phyloP scores from a whole-genome alignment of 2,888 invertebrate species.

The Andrena bicolor region DNA sequence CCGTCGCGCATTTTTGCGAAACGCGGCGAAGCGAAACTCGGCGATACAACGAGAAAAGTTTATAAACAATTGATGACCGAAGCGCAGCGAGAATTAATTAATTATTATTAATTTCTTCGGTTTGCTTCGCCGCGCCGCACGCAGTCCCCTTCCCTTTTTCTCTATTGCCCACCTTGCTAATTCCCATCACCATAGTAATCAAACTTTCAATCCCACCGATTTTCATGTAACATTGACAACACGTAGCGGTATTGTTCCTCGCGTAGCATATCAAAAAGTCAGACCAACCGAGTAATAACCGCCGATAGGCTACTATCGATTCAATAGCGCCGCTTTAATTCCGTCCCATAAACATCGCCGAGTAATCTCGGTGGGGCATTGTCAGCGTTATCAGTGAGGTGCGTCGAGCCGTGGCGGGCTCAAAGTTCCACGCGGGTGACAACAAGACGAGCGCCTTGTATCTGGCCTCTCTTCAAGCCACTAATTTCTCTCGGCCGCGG shows the following conservation, averaged over 20 bases:
- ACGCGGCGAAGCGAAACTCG: too few species aligned
- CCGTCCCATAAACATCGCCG: conserved; percentile 43
- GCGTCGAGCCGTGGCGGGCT: conserved; percentile 24
- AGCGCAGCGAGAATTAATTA: too few species aligned
- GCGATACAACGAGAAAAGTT: too few species aligned
- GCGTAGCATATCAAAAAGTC: neutral
- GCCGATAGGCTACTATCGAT: conserved; percentile 30
- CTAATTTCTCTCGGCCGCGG: conserved; percentile 41
- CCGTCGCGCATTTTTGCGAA: too few species aligned
- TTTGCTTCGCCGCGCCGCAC: too few species aligned
- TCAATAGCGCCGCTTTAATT: conserved; percentile 48
- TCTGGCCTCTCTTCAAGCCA: conserved; percentile 4
- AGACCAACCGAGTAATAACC: neutral
- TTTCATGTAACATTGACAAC: too few species aligned
- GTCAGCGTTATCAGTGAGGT: conserved; percentile 3
- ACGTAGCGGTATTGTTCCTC: neutral
- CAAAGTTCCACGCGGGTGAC: conserved; percentile 49
- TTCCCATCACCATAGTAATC: neutral
- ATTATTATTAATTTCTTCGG: too few species aligned
- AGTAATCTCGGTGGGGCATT: conserved; percentile 18
- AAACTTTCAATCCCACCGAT: neutral
- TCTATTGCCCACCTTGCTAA: neutral
- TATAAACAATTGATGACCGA: too few species aligned
- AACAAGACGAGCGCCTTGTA: conserved; percentile 23
- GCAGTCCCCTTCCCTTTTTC: too few species aligned